Evolutionary conservation across 2,888 invertebrate genomes (phyloP), one percentile per base, ranked within the genome.

Genomic region (Tetragnatha montana): DNA sequence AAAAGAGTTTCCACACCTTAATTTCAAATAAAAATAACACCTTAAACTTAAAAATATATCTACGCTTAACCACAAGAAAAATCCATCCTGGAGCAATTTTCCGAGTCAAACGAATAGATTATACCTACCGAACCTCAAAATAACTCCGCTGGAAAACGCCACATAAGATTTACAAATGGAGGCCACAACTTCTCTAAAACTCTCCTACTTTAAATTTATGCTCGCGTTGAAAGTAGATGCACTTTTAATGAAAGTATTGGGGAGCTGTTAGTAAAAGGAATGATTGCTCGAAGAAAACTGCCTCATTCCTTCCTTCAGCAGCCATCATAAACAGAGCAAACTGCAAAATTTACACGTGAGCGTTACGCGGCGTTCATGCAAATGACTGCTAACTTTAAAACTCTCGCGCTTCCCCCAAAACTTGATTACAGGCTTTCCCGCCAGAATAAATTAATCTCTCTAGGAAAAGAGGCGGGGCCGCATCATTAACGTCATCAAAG

Each of bases 401-500:
- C 85, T 74, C 74, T 71, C 22, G 70, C 51, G 73, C 81, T 76
- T 75, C 81, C 35, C 21, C 68, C 82, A 60, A 51, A 50, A 81
- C 49, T 10, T 89, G 89, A 89, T 89, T 89, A 89, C 75, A 81
- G 69, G 76, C 89, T 49, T 81, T 47, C 76, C 19, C 49, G 47
- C 71, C 12, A 49, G 89, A 89, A 89, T 89, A 85, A 89, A 89
- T 89, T 89, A 89, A 89, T 89, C 89, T 89, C 81, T 51, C 76
- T 17, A 22, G 51, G 51, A n/a, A 73, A 80, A 60, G 69, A 69
- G 89, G 89, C 81, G 89, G 84, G 71, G 81, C 81, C 76, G 73
- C 70, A 69, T 86, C 89, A 85, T 89, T 89, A 89, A 81, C 89
- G 89, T 85, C 89, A 89, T 89, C 89, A 89, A 89, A 89, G 89